phyloP scores from a whole-genome alignment of 2,797 vertebrate genomes.

The Argentina silus region DNA sequence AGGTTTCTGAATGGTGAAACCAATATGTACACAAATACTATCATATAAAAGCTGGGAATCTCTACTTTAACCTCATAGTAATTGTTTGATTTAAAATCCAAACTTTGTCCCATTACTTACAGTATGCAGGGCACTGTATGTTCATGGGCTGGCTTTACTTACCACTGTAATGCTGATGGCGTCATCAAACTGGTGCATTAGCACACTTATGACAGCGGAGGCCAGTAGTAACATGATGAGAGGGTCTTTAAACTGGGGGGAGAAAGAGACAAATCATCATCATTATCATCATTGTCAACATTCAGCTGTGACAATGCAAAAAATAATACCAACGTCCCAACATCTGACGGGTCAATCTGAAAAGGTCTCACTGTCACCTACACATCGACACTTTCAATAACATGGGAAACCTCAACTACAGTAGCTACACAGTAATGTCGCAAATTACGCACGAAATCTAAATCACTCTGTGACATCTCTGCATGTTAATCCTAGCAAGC shows the following conservation, averaged over 20 bases:
- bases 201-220: conserved; percentile 94
- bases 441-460: no score
- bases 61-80: no score
- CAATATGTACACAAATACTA: no score
- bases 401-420: not conserved
- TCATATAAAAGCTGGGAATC: no score
- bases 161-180: conserved; percentile 99
- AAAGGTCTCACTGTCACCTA: not conserved
- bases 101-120: no score
- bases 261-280: not conserved
- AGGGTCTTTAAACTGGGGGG: conserved; percentile 93
- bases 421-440: not conserved
- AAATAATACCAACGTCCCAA: not conserved
- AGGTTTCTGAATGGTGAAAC: no score
- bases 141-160: conserved; percentile 52
- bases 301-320: not conserved
- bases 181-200: conserved; percentile 98
- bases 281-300: not conserved
- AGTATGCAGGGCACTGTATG: no score
- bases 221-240: conserved; percentile 96
- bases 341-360: not conserved
- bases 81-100: no score
- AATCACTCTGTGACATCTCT: not conserved
- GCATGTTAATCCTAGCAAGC: not conserved
- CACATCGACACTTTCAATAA: not conserved